Evolutionary conservation across 2,888 invertebrate species (phyloP), one percentile per base, ranked within the genome.

Genomic region (Lamproptera curius): DNA sequence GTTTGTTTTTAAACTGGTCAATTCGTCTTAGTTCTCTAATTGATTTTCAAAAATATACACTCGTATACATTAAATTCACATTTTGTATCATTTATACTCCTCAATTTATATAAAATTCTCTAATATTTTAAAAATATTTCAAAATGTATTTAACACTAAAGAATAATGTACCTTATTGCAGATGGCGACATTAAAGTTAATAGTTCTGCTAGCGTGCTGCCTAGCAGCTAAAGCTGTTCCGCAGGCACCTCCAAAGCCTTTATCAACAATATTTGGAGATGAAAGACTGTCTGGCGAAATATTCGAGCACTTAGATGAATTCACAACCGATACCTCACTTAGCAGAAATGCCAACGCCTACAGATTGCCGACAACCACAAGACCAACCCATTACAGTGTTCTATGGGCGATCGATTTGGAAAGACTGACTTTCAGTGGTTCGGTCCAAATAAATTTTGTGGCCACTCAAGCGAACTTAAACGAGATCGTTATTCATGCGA

Each of bases 311-410:
- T 52, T 73, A 1, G 67, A 72, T 31, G 56, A 44, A 2, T 58
- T 56, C 16, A 14, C 43, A 1, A 51, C 53, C 10, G 56, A 50
- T 6, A 47, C 57, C 4, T 36, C 54, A 2, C 37, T 58, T 0
- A 53, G 54, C 2, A 58, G 62, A 16, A 59, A 51, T 9, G 28
- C 46, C 0, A 65, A 64, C n/a, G 49, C 51, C 10, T 89, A 77
- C 59, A 71, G 90, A 20, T 70, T 91, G 1, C 89, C 90, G 0
- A 77, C 60, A 0, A 79, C 81, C 0, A 83, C 92, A 0, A 57
- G 48, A 11, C 93, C 92, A 0, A 54, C 43, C 0, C 71, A 74
- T 16, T 93, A 92, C 57, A 65, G 79, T 0, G 62, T 92, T 0
- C 54, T 73, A 0, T 75, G 92, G 61, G 60, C 56, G 0, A 81